Evolutionary conservation across 2,113 vertebrate species (phyloP).

Genomic region (Perca fluviatilis): DNA sequence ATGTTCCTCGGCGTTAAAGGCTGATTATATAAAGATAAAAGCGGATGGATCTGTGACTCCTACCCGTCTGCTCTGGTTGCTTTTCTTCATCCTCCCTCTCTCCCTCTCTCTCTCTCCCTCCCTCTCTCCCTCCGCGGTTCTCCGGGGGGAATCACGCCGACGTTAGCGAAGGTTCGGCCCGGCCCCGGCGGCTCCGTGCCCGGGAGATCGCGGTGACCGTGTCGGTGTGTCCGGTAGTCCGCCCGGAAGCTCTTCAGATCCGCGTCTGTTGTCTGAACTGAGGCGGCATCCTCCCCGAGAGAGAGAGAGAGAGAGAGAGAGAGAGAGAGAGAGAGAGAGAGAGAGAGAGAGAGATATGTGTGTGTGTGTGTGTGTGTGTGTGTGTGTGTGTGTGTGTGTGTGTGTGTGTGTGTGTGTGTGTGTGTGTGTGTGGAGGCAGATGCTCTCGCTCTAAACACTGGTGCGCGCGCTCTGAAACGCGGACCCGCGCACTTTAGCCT

Average conservation of each 20-base stretch:
- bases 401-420: conserved; percentile 19
- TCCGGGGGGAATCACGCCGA: conserved; percentile 19
- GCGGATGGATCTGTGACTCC: neutral
- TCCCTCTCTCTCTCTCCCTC: neutral
- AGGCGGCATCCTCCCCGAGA: conserved; percentile 53
- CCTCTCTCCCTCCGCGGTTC: conserved; percentile 22
- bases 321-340: too few relatives aligned
- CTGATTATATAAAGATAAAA: neutral
- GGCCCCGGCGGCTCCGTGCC: conserved; percentile 20
- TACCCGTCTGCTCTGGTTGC: conserved; percentile 88
- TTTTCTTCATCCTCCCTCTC: conserved; percentile 88
- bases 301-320: too few relatives aligned
- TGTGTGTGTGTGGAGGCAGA: conserved; percentile 43
- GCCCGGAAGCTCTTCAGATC: conserved; percentile 35
- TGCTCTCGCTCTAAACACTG: conserved; percentile 44
- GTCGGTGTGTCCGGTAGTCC: conserved; percentile 11
- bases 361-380: conserved; percentile 1
- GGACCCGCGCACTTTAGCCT: conserved; percentile 41
- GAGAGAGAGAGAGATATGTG: neutral
- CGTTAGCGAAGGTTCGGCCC: conserved; percentile 1
- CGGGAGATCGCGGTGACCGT: conserved; percentile 1
- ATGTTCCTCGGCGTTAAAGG: too few relatives aligned
- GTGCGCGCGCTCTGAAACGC: conserved; percentile 30
- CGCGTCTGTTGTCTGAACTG: conserved; percentile 48
- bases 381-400: neutral